phyloP scores from a whole-genome alignment of 2,888 invertebrate species.

The Apamea monoglypha region DNA sequence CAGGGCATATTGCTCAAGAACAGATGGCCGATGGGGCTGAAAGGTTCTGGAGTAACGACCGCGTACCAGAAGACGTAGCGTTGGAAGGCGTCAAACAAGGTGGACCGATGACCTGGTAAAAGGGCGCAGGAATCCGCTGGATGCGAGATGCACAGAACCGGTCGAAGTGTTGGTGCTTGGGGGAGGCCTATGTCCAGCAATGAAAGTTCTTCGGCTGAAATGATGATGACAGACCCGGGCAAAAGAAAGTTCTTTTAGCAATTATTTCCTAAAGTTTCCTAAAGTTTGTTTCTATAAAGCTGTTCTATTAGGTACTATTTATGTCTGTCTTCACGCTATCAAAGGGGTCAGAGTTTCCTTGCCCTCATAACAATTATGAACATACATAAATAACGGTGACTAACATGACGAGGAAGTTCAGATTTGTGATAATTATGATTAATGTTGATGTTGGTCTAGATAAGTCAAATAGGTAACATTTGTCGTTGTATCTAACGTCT shows the following conservation, averaged over 20 bases:
- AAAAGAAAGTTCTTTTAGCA: not conserved
- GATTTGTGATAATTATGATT: constrained; percentile 63
- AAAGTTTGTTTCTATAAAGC: not conserved
- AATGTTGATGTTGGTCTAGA: constrained; percentile 54
- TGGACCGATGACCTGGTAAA: too few relatives aligned
- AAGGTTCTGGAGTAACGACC: too few relatives aligned
- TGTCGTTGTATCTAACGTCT: not conserved
- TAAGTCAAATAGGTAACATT: constrained; percentile 50
- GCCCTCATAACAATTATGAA: constrained; percentile 46
- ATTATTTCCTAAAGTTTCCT: not conserved
- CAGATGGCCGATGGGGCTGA: too few relatives aligned
- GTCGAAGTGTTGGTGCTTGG: too few relatives aligned
- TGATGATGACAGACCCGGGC: too few relatives aligned
- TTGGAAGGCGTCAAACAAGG: too few relatives aligned
- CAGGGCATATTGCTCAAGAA: too few relatives aligned
- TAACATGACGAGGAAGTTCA: constrained; percentile 60
- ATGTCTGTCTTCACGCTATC: constrained; percentile 4
- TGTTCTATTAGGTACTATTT: not conserved
- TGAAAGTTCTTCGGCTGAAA: too few relatives aligned
- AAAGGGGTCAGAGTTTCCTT: constrained; percentile 21
- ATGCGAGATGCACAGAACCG: too few relatives aligned
- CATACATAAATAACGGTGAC: constrained; percentile 58
- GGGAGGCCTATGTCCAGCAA: too few relatives aligned
- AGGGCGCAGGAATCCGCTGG: too few relatives aligned
- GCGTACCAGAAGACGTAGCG: too few relatives aligned